Evolutionary conservation across 2,797 vertebrate species (phyloP).

Genomic region (Enteromius afrohamiltoni): DNA sequence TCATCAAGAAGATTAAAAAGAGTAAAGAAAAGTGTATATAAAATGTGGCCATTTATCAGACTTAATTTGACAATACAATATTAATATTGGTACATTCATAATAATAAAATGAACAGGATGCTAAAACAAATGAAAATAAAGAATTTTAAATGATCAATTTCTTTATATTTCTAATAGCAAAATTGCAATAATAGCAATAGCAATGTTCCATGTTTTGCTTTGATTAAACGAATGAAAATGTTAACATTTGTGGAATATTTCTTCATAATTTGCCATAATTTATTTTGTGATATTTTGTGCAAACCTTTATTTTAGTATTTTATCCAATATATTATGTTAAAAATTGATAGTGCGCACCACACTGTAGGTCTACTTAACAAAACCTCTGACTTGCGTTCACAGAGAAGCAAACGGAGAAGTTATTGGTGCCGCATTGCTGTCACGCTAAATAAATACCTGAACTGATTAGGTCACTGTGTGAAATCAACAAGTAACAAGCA

Average conservation of each 20-base stretch:
- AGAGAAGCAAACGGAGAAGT: not conserved
- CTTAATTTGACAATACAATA: not conserved
- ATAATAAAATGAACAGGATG: not conserved
- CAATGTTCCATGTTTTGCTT: not conserved
- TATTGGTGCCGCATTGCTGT: not conserved
- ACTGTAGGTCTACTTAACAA: not conserved
- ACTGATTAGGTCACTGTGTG: slow-evolving; percentile 38
- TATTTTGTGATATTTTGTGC: not conserved
- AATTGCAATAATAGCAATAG: too few species aligned
- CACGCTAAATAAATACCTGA: slow-evolving; percentile 23
- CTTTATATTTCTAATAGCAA: not conserved
- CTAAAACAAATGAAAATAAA: not conserved
- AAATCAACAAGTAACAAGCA: slow-evolving; percentile 46
- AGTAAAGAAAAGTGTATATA: too few species aligned
- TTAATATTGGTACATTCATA: not conserved
- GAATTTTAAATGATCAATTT: not conserved
- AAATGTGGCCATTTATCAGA: not conserved
- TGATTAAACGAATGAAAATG: not conserved
- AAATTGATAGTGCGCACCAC: not conserved
- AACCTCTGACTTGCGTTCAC: not conserved
- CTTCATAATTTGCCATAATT: not conserved
- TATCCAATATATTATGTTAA: not conserved
- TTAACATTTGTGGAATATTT: not conserved
- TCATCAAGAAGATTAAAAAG: not conserved
- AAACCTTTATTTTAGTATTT: not conserved